Base-by-base conservation (phyloP, 2,797 vertebrate genomes). In the Chrosomus eos region DNA sequence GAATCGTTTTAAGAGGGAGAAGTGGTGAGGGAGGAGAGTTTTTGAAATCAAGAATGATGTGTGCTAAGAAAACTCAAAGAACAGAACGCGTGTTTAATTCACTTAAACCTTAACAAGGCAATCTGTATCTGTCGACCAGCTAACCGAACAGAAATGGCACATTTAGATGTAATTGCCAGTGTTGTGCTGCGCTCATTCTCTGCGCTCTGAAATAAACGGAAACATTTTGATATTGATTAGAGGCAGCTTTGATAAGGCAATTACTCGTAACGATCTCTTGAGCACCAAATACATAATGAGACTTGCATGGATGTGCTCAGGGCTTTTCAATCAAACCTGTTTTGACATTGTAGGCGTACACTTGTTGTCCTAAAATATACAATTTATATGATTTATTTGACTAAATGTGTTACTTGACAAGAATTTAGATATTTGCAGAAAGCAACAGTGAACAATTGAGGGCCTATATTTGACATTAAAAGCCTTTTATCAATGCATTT, bases 11-110 rank as follows among this genome's bases (percentile, higher is more conserved):
- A 45, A 73, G 51, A 40, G 6, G 68, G 23, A 80, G 40, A 81
- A 55, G 82, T n/a, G 71, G 80, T 53, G 83, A 81, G 38, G 45
- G 81, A 67, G 67, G 51, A 87, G 82, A 72, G 67, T 38, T 77
- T 78, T 28, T 68, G 73, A 77, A 79, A 84, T 62, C 67, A 71
- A 51, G 40, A 79, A 70, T 7, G 23, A 72, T 40, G 43, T 81
- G 71, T 89, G 90, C 87, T 90, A 91, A 70, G 19, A 87, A 31
- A 84, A 55, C 11, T 84, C 28, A 84, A 88, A 89, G 45, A 89
- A 92, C 82, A 87, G 87, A 80, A 80, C 18, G n/a, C 21, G 16
- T 16, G 72, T 58, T 80, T 45, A 60, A 72, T 72, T 84, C 74
- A 70, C 60, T 58, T 36, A 72, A 72, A 85, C 36, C 64, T 55